A percentile compares a stretch with the other conserved stretches of the same genome.
Conservation (phyloP, 2,797 vertebrate species). For the Rhinatrema bivittatum region DNA sequence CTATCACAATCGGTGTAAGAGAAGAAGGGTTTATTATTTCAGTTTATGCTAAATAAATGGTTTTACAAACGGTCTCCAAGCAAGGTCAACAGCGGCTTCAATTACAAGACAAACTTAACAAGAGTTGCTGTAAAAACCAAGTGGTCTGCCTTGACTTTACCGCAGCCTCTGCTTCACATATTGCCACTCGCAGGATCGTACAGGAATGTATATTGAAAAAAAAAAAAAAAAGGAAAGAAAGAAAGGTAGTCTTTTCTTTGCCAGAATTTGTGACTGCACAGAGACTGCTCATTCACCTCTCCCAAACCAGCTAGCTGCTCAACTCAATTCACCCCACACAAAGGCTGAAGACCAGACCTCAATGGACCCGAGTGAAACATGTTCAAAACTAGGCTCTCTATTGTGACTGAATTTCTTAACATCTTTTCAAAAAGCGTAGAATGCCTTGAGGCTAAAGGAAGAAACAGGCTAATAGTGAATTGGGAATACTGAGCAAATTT, state of each 20-base stretch:
- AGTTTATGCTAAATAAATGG: constrained; percentile 78
- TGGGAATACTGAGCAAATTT: constrained; percentile 99
- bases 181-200: constrained; percentile 57
- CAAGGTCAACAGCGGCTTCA: constrained; percentile 82
- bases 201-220: constrained; percentile 70
- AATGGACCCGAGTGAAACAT: constrained; percentile 92
- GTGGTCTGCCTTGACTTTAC: constrained; percentile 65
- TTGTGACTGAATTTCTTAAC: constrained; percentile 99
- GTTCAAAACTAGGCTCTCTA: constrained; percentile 93
- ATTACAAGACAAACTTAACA: constrained; percentile 69
- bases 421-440: constrained; percentile 99
- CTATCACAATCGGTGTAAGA: constrained; percentile 62
- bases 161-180: constrained; percentile 45
- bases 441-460: constrained; percentile 99
- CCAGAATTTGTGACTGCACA: constrained; percentile 69
- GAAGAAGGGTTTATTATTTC: constrained; percentile 82
- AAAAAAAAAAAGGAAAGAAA: constrained; percentile 67
- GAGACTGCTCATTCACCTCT: constrained; percentile 72
- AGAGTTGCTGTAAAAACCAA: constrained; percentile 67
- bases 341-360: constrained; percentile 91
- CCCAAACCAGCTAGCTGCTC: constrained; percentile 68
- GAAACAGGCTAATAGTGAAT: constrained; percentile 99
- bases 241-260: constrained; percentile 62
- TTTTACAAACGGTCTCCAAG: constrained; percentile 79
- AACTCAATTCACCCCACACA: constrained; percentile 93